Percentiles rank a stretch among this genome's conserved stretches.
Evolutionary conservation across 2,113 vertebrate genomes (phyloP).

Genomic region (Cinclus cinclus): DNA sequence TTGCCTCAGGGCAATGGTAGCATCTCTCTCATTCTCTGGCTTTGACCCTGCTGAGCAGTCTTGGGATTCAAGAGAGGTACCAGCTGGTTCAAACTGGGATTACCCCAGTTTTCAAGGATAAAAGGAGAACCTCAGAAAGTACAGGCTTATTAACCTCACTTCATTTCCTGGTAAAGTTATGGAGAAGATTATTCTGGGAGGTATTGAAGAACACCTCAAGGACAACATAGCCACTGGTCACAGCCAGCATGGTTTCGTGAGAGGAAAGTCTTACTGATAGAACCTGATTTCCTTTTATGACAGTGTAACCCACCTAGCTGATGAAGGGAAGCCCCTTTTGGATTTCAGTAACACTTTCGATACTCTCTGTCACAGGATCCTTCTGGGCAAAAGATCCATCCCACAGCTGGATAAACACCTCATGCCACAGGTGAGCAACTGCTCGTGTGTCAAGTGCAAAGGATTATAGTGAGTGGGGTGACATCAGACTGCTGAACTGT

Average conservation of each 20-base stretch:
- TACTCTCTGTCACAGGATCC: no score
- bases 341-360: not conserved
- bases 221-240: not conserved
- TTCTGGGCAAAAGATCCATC: not conserved
- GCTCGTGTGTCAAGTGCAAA: not conserved
- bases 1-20: not conserved
- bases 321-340: not conserved
- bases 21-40: not conserved
- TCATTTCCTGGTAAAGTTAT: not conserved
- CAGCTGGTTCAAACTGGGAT: not conserved
- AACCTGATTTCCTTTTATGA: not conserved
- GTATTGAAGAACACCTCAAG: not conserved
- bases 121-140: fast-evolving
- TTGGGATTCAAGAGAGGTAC: not conserved
- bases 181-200: not conserved
- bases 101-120: not conserved
- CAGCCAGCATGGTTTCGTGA: not conserved
- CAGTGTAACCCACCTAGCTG: not conserved
- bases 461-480: not conserved
- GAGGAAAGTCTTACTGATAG: not conserved
- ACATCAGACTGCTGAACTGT: not conserved
- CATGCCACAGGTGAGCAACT: not conserved
- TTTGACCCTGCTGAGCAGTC: not conserved
- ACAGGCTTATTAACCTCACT: not conserved
- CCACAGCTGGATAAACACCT: not conserved